Evolutionary conservation across 2,113 vertebrate genomes (phyloP).

Genomic region (Crotalus tigris): DNA sequence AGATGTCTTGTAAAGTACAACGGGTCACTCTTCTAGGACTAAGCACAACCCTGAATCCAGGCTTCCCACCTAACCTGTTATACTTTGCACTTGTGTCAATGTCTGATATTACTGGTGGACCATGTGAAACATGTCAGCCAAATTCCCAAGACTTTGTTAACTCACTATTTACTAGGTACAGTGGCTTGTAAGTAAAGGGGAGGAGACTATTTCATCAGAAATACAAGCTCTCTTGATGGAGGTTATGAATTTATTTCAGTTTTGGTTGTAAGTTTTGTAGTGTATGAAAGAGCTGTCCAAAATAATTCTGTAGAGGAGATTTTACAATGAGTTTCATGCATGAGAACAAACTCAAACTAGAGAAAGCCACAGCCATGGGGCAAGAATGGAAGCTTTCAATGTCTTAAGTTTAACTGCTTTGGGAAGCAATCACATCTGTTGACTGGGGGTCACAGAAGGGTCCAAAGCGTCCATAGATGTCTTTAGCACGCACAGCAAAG

Average conservation of each 20-base stretch:
- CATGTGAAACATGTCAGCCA: slow-evolving; percentile 38
- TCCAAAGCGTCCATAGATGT: slow-evolving; percentile 94
- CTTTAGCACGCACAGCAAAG: slow-evolving; percentile 94
- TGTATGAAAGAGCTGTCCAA: slow-evolving; percentile 66
- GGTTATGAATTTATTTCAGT: slow-evolving; percentile 67
- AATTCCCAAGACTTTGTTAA: slow-evolving; percentile 46
- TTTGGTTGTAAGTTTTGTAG: slow-evolving; percentile 70
- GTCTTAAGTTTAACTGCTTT: slow-evolving; percentile 72
- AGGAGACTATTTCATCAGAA: slow-evolving; percentile 59
- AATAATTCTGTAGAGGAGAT: slow-evolving; percentile 66
- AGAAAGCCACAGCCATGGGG: slow-evolving; percentile 50
- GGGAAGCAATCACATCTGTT: slow-evolving; percentile 89
- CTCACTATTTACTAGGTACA: slow-evolving; percentile 40
- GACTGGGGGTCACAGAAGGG: slow-evolving; percentile 97
- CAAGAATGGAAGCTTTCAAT: slow-evolving; percentile 57
- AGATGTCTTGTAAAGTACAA: slow-evolving; percentile 34
- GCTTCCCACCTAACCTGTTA: slow-evolving; percentile 10
- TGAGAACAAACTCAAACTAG: slow-evolving; percentile 63
- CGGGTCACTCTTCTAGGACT: slow-evolving; percentile 27
- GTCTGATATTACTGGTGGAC: slow-evolving; percentile 17
- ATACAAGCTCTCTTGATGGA: slow-evolving; percentile 64
- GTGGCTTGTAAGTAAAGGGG: slow-evolving; percentile 46
- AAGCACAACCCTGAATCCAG: slow-evolving; percentile 19
- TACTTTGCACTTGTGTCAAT: slow-evolving; percentile 28
- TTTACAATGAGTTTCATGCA: slow-evolving; percentile 74